Conservation (phyloP, 1,140 invertebrate species). For the Calliopsis andreniformis region DNA sequence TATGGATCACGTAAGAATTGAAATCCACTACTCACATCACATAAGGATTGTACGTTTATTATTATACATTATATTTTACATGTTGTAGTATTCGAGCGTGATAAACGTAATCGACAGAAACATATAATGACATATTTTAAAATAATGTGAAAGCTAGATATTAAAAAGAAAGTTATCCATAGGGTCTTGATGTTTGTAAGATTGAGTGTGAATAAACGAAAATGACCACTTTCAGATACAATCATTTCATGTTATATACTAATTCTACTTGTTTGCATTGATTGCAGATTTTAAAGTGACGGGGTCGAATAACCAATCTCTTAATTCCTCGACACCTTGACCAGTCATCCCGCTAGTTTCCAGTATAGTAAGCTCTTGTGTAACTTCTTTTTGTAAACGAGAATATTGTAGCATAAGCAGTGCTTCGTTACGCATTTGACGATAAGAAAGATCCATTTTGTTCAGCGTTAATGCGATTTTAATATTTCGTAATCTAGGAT, state of each 20-base stretch:
- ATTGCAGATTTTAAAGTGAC: slow-evolving; percentile 61
- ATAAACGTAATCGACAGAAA: not conserved
- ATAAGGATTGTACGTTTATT: not conserved
- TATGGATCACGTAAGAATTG: not conserved
- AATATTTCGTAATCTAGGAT: slow-evolving; percentile 84
- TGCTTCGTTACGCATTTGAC: slow-evolving; percentile 91
- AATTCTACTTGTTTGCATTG: slow-evolving; percentile 51
- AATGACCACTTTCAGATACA: slow-evolving; percentile 42
- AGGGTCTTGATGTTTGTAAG: slow-evolving; percentile 69
- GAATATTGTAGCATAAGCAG: slow-evolving; percentile 89
- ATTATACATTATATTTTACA: not conserved
- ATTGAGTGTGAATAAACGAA: slow-evolving; percentile 68
- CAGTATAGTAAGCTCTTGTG: slow-evolving; percentile 85
- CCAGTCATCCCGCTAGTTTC: slow-evolving; percentile 88
- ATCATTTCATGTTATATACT: not conserved
- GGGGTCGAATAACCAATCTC: slow-evolving; percentile 83
- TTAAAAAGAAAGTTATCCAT: slow-evolving; percentile 3
- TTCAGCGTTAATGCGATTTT: slow-evolving; percentile 88
- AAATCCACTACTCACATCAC: no score
- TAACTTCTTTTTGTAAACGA: slow-evolving; percentile 85
- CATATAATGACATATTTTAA: not conserved
- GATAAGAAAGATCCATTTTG: slow-evolving; percentile 91
- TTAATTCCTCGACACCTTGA: slow-evolving; percentile 85
- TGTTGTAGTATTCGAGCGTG: not conserved
- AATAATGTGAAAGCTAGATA: not conserved